Evolutionary conservation across 2,797 vertebrate genomes (phyloP), one percentile per base, ranked within the genome.

Genomic region (Helicolenus hilgendorfi): DNA sequence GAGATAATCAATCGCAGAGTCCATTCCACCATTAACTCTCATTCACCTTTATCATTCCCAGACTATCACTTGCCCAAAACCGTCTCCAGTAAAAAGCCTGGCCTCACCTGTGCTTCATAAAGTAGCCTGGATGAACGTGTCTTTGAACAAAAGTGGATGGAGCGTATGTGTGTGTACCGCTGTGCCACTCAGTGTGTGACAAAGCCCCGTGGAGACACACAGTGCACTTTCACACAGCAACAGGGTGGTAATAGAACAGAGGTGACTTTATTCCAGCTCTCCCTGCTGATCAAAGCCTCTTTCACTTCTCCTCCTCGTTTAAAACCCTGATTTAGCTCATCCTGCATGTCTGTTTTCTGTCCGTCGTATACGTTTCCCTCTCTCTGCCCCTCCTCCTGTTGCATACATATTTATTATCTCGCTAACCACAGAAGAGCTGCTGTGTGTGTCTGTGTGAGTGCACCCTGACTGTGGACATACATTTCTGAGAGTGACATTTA

Each of bases 201-300:
- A 91, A 88, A 91, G 79, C 80, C 68, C 77, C 2, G 26, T 56
- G 55, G 80, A 89, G 60, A 82, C 68, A 31, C 85, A 72, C 74
- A 18, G 81, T 22, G 59, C 76, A 82, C 85, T 24, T 68, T 62
- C 67, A 85, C 72, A 72, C 59, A 73, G 86, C 82, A 86, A 84
- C 87, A 85, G 77, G 80, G 49, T 79, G 79, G 72, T 91, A 92
- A 92, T 81, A 73, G 78, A 93, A 90, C 88, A 91, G 73, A 84
- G 81, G 89, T 87, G 85, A 94, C 90, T 93, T 90, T 76, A 91
- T 83, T 84, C 84, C 79, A 81, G 86, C 84, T 68, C 84, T 78
- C 60, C 64, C 67, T 4, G 63, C 86, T 85, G 87, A 94, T 94
- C 94, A 94, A 94, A 95, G 89, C 67, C 91, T 86, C 90, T 82